phyloP scores from a whole-genome alignment of 2,797 vertebrate species.

The Margarornis squamiger region DNA sequence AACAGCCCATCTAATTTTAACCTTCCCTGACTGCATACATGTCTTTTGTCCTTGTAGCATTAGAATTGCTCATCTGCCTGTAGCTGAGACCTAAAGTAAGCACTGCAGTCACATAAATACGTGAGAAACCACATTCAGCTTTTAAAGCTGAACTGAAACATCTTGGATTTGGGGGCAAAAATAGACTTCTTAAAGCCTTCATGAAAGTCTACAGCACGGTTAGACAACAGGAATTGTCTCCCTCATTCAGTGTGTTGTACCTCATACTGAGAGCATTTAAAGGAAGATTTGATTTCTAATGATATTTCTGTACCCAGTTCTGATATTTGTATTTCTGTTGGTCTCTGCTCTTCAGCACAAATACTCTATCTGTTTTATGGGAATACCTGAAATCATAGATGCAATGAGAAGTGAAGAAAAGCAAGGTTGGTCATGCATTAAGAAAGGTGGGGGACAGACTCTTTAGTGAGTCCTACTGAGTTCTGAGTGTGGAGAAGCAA shows the following conservation, averaged over 20 bases:
- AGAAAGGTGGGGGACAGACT: neutral
- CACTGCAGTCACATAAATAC: neutral
- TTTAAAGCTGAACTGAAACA: neutral
- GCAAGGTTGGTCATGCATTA: neutral
- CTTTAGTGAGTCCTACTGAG: neutral
- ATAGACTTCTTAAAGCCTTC: neutral
- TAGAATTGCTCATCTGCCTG: neutral
- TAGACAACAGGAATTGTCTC: neutral
- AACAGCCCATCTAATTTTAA: slow-evolving; percentile 5
- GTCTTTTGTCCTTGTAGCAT: neutral
- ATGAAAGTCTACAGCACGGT: neutral
- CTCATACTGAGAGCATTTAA: neutral
- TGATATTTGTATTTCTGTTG: neutral
- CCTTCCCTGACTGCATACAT: neutral
- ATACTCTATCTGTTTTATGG: neutral
- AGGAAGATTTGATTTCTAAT: neutral
- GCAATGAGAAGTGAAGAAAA: neutral
- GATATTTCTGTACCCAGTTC: neutral
- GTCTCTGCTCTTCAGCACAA: neutral
- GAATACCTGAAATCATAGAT: neutral
- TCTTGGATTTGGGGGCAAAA: neutral
- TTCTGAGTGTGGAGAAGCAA: neutral
- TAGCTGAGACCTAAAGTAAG: neutral
- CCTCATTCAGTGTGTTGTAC: neutral
- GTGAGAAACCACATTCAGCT: neutral